A percentile compares a stretch with the other conserved stretches of the same genome.
Evolutionary conservation across 2,113 vertebrate genomes (phyloP).

Genomic region (Corythornis madagascariensis): DNA sequence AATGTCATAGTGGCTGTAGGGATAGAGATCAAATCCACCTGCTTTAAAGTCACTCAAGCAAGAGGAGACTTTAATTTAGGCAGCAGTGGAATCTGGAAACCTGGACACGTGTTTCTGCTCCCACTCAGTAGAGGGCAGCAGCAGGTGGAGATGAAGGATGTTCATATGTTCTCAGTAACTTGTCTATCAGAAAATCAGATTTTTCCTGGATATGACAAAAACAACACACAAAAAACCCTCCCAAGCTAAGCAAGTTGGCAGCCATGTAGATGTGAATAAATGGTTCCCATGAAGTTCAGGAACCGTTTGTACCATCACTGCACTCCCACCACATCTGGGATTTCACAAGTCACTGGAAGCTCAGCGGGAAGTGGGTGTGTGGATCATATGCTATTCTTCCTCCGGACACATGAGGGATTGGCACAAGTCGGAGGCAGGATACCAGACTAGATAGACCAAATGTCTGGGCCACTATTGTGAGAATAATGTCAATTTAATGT

Average conservation of each 20-base stretch:
- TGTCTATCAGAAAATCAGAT: slow-evolving; percentile 24
- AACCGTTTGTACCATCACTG: slow-evolving; percentile 1
- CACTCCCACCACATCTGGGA: slow-evolving; percentile 48
- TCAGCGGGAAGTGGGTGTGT: slow-evolving; percentile 53
- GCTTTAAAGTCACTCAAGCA: slow-evolving; percentile 19
- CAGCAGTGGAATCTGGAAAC: neutral
- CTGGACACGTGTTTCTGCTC: neutral
- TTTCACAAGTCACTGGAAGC: slow-evolving; percentile 57
- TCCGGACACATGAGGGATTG: slow-evolving; percentile 56
- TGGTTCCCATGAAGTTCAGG: slow-evolving; percentile 50
- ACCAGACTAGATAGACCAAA: slow-evolving; percentile 58
- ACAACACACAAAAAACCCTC: neutral
- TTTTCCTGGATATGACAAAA: slow-evolving; percentile 38
- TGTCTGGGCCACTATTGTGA: slow-evolving; percentile 65
- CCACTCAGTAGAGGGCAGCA: slow-evolving; percentile 61
- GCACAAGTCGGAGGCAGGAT: slow-evolving; percentile 50
- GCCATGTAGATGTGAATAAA: neutral
- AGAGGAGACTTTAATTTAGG: neutral
- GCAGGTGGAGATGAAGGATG: neutral
- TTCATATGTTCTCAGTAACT: neutral
- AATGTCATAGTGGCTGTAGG: slow-evolving; percentile 38
- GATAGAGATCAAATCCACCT: slow-evolving; percentile 3
- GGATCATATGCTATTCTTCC: slow-evolving; percentile 61
- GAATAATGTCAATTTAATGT: slow-evolving; percentile 59
- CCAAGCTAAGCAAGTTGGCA: slow-evolving; percentile 19